Evolutionary conservation across 2,797 vertebrate species (phyloP).

Genomic region (Tolypeutes matacus): DNA sequence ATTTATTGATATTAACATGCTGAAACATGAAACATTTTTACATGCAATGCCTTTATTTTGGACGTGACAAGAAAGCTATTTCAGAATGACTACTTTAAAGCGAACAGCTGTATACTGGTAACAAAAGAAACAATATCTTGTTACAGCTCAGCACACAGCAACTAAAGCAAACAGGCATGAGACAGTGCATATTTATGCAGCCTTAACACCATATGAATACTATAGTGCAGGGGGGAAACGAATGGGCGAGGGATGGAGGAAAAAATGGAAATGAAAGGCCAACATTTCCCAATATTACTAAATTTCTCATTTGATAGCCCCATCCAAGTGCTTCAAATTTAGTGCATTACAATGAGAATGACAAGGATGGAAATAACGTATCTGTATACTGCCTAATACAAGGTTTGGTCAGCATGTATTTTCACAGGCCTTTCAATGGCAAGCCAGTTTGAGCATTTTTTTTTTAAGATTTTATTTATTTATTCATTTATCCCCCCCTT

Average conservation of each 20-base stretch:
- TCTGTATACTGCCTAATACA: neutral
- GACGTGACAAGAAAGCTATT: too few species aligned
- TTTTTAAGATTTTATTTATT: too few species aligned
- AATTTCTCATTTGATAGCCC: constrained; percentile 54
- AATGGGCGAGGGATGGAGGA: neutral
- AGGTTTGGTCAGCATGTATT: constrained; percentile 23
- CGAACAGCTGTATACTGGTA: too few species aligned
- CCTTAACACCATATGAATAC: constrained; percentile 85
- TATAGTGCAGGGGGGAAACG: constrained; percentile 64
- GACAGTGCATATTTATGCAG: constrained; percentile 87
- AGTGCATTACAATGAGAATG: constrained; percentile 68
- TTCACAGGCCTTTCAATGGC: neutral
- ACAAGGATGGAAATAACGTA: constrained; percentile 25
- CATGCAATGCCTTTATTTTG: too few species aligned
- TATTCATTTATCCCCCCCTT: too few species aligned
- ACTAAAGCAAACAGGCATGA: constrained; percentile 87
- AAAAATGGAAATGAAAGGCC: constrained; percentile 85
- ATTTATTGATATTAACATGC: too few species aligned
- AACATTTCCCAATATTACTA: constrained; percentile 46
- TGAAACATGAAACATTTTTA: too few species aligned
- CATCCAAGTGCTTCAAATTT: constrained; percentile 70
- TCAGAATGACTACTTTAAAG: too few species aligned
- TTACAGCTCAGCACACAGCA: constrained; percentile 88
- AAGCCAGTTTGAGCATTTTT: neutral
- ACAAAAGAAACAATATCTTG: too few species aligned